A percentile compares a stretch with the other conserved stretches of the same genome.
Evolutionary conservation across 2,888 invertebrate genomes (phyloP).

Genomic region (Lysandra coridon): DNA sequence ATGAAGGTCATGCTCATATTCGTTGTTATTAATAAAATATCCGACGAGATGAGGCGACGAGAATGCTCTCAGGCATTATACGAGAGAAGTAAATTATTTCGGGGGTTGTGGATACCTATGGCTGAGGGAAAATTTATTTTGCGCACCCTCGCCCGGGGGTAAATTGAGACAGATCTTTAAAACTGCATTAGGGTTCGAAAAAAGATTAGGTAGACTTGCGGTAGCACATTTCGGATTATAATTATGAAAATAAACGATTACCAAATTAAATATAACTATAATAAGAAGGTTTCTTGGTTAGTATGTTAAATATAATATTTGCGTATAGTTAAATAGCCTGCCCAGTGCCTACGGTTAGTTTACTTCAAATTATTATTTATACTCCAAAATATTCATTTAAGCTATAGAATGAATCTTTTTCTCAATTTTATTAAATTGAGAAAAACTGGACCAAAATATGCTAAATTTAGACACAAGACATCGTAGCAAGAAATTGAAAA

Average conservation of each 20-base stretch:
- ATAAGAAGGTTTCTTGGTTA: not conserved
- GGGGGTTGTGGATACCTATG: slow-evolving; percentile 5
- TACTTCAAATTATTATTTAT: no score
- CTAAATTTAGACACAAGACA: not conserved
- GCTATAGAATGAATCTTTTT: no score
- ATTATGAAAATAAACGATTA: not conserved
- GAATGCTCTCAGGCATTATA: not conserved
- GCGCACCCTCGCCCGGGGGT: not conserved
- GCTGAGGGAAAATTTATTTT: slow-evolving; percentile 21
- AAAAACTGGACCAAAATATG: not conserved
- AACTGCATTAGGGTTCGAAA: slow-evolving; percentile 14
- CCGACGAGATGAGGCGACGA: slow-evolving; percentile 1
- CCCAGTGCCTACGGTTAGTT: no score
- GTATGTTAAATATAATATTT: not conserved
- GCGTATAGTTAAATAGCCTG: no score
- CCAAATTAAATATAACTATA: not conserved
- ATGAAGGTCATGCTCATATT: not conserved
- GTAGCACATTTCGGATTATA: not conserved
- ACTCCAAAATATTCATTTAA: no score
- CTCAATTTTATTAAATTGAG: no score
- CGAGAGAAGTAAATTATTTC: slow-evolving; percentile 14
- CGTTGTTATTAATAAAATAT: not conserved
- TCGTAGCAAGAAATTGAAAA: not conserved
- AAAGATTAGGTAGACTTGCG: not conserved
- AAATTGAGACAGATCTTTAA: slow-evolving; percentile 5